A percentile compares a stretch with the other conserved stretches of the same genome.
phyloP scores from a whole-genome alignment of 2,888 invertebrate genomes.

The Drosophila basisetae region DNA sequence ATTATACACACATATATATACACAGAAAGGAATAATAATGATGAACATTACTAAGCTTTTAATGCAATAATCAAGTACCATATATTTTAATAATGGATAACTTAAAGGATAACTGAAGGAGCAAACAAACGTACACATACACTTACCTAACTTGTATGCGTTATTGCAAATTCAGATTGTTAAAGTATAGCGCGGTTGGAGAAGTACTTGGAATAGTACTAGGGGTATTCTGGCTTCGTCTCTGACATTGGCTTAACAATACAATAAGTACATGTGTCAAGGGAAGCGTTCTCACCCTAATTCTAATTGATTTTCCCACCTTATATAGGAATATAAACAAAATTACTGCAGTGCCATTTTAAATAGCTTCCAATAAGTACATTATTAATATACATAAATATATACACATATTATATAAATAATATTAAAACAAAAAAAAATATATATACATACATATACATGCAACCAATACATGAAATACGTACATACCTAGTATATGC shows the following conservation, averaged over 20 bases:
- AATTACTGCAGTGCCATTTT: slow-evolving; percentile 85
- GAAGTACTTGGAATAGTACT: slow-evolving; percentile 34
- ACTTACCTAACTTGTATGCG: slow-evolving; percentile 36
- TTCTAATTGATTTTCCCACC: slow-evolving; percentile 84
- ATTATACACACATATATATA: slow-evolving; percentile 63
- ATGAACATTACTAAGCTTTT: slow-evolving; percentile 75
- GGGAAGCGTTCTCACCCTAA: slow-evolving; percentile 49
- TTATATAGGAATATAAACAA: slow-evolving; percentile 81
- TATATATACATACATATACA: slow-evolving; percentile 24
- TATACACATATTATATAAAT: slow-evolving; percentile 21
- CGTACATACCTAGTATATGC: slow-evolving; percentile 53
- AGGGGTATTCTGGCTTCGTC: slow-evolving; percentile 49
- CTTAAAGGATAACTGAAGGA: slow-evolving; percentile 24
- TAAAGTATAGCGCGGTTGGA: slow-evolving; percentile 41
- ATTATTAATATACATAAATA: slow-evolving; percentile 44
- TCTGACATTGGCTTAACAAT: slow-evolving; percentile 31
- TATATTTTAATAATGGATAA: slow-evolving; percentile 55
- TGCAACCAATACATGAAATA: slow-evolving; percentile 53
- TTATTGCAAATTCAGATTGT: slow-evolving; percentile 49
- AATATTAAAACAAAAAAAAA: not conserved
- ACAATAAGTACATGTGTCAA: slow-evolving; percentile 17
- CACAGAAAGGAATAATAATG: slow-evolving; percentile 51
- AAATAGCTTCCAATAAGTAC: slow-evolving; percentile 83
- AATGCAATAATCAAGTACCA: slow-evolving; percentile 77
- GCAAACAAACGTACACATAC: slow-evolving; percentile 5